phyloP scores from a whole-genome alignment of 2,113 vertebrate genomes.

The Cebidichthys violaceus region DNA sequence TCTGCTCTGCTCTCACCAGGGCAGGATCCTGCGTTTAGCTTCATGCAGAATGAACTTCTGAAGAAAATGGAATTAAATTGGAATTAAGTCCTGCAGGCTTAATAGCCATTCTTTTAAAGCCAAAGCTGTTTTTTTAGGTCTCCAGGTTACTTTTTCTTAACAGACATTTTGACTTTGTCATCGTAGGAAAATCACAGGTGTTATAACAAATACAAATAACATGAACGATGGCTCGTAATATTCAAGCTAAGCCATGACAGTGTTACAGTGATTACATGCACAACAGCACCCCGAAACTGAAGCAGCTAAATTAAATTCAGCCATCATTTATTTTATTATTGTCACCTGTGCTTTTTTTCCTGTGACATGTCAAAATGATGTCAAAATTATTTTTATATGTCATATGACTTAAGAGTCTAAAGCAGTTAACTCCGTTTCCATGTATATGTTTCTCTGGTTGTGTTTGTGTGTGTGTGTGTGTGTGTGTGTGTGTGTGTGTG shows the following conservation, averaged over 20 bases:
- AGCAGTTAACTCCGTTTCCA: not conserved
- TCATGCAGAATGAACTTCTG: constrained; percentile 1
- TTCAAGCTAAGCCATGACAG: not conserved
- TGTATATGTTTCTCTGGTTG: not conserved
- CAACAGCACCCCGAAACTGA: not conserved
- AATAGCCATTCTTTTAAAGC: constrained; percentile 18
- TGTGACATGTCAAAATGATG: not conserved
- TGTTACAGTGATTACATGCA: not conserved
- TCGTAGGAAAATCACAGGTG: not conserved
- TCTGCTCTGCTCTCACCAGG: constrained; percentile 25
- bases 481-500: not conserved
- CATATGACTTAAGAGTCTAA: too few species aligned
- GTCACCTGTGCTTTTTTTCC: not conserved
- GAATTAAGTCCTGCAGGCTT: constrained; percentile 22
- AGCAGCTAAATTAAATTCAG: constrained; percentile 4
- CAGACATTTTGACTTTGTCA: not conserved
- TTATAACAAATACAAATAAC: not conserved
- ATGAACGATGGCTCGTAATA: too few species aligned
- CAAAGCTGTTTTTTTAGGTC: not conserved
- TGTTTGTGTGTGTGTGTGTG: not conserved
- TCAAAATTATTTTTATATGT: not conserved
- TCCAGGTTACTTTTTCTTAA: not conserved
- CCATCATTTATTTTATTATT: not conserved
- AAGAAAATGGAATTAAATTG: constrained; percentile 32
- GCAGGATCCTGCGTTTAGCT: constrained; percentile 27